These are phyloP conservation scores for Agrenia bidenticulata DNA, from an alignment of 2,888 invertebrate species.

Conservation along the genomic window DNA sequence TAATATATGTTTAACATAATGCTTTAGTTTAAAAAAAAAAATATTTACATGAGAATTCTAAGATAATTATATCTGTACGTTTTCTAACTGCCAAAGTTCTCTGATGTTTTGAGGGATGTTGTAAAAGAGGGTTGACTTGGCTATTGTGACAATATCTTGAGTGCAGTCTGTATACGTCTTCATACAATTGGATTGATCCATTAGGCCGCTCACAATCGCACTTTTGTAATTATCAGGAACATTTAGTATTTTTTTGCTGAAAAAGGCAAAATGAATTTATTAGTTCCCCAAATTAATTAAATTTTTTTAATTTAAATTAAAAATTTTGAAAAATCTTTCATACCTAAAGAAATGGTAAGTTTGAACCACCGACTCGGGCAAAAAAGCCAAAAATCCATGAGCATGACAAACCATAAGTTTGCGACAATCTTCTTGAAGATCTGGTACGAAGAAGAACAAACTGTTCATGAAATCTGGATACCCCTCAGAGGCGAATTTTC, in stretches of 20 bases:
- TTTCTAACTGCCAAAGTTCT: slow-evolving; percentile 9
- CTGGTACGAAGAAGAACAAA: slow-evolving; percentile 41
- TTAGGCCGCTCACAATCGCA: slow-evolving; percentile 42
- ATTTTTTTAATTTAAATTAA: background rate
- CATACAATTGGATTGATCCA: slow-evolving; percentile 42
- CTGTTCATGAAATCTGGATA: slow-evolving; percentile 39
- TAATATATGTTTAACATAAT: too few relatives aligned
- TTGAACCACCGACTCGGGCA: slow-evolving; percentile 34
- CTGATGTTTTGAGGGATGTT: slow-evolving; percentile 9
- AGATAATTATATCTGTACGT: background rate
- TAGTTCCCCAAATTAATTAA: background rate
- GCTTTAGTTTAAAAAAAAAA: too few relatives aligned
- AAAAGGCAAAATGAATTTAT: background rate
- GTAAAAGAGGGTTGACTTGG: slow-evolving; percentile 24
- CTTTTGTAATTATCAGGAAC: slow-evolving; percentile 36
- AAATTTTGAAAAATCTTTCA: background rate
- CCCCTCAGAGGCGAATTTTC: background rate
- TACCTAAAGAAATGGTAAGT: slow-evolving; percentile 47
- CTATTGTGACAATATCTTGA: slow-evolving; percentile 21
- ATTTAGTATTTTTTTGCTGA: slow-evolving; percentile 33
- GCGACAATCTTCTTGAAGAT: slow-evolving; percentile 42
- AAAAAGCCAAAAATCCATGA: slow-evolving; percentile 46
- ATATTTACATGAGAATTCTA: too few relatives aligned
- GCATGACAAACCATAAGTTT: slow-evolving; percentile 50
- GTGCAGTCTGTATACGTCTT: slow-evolving; percentile 27